Percentiles rank a stretch among this genome's conserved stretches.
phyloP scores from a whole-genome alignment of 64 coral and sea anemone species.

The Actinia equina region DNA sequence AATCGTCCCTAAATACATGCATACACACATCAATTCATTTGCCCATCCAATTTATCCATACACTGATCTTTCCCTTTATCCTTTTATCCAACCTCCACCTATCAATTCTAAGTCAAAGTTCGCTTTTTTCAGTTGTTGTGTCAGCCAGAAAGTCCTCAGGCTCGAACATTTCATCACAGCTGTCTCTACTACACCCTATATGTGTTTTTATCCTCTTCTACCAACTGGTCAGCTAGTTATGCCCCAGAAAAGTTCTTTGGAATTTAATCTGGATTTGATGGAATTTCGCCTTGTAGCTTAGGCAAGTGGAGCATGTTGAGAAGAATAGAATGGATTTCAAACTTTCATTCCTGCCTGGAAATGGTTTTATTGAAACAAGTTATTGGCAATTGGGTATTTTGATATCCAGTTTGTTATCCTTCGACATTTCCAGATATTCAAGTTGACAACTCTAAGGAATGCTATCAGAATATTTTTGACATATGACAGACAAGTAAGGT shows the following conservation, averaged over 20 bases:
- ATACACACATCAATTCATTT: neutral
- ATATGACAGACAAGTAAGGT: neutral
- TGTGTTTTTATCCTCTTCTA: neutral
- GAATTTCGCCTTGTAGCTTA: neutral
- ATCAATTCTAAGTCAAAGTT: neutral
- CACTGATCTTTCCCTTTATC: neutral
- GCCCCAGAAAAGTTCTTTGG: neutral
- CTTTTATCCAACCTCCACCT: neutral
- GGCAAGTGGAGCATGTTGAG: neutral
- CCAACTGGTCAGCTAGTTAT: neutral
- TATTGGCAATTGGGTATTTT: neutral
- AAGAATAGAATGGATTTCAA: neutral
- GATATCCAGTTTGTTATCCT: neutral
- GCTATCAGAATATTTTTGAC: neutral
- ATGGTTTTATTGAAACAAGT: neutral
- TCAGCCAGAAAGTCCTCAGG: neutral
- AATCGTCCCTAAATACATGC: neutral
- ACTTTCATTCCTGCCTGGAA: neutral
- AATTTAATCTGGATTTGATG: neutral
- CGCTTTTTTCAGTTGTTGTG: neutral
- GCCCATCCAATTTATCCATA: too few relatives aligned
- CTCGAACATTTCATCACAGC: neutral
- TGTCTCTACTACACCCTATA: neutral
- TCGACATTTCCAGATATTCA: neutral
- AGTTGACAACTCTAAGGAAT: neutral